A percentile compares a stretch with the other conserved stretches of the same genome.
Conservation (phyloP, 53 echinoderm and acorn worm genomes). For the Holothuria leucospilota region DNA sequence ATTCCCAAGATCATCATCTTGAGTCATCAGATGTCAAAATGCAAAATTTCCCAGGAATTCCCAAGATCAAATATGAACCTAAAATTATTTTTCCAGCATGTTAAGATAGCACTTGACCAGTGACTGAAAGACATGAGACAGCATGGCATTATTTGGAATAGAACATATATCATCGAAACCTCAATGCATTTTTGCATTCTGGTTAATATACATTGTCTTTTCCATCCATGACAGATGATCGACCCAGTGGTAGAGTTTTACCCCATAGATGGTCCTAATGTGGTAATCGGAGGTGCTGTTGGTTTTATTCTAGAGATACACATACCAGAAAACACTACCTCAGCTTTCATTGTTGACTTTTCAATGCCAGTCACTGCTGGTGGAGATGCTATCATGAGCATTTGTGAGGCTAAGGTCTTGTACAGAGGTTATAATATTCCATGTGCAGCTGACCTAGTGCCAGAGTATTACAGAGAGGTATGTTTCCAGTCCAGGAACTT, state of each 20-base stretch:
- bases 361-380: slow-evolving; percentile 70
- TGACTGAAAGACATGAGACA: too few relatives aligned
- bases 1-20: too few relatives aligned
- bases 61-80: too few relatives aligned
- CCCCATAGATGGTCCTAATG: slow-evolving; percentile 78
- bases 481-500: not conserved
- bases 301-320: slow-evolving; percentile 78
- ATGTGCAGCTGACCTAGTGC: slow-evolving; percentile 56
- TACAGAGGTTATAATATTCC: slow-evolving; percentile 80
- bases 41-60: too few relatives aligned
- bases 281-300: slow-evolving; percentile 73
- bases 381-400: slow-evolving; percentile 67
- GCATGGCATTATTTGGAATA: too few relatives aligned
- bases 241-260: slow-evolving; percentile 76
- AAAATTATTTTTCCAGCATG: too few relatives aligned
- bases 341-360: slow-evolving; percentile 71
- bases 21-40: too few relatives aligned
- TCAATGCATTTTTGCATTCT: too few relatives aligned
- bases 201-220: too few relatives aligned
- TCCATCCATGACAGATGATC: slow-evolving; percentile 42
- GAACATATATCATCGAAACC: too few relatives aligned
- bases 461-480: slow-evolving; percentile 73
- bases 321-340: slow-evolving; percentile 65
- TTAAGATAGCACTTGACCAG: too few relatives aligned
- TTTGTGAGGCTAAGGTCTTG: slow-evolving; percentile 78